Percentiles rank a stretch among this genome's conserved stretches.
These are phyloP conservation scores for Synodontis membranacea DNA, from an alignment of 2,113 vertebrate species.

Conservation along the genomic window DNA sequence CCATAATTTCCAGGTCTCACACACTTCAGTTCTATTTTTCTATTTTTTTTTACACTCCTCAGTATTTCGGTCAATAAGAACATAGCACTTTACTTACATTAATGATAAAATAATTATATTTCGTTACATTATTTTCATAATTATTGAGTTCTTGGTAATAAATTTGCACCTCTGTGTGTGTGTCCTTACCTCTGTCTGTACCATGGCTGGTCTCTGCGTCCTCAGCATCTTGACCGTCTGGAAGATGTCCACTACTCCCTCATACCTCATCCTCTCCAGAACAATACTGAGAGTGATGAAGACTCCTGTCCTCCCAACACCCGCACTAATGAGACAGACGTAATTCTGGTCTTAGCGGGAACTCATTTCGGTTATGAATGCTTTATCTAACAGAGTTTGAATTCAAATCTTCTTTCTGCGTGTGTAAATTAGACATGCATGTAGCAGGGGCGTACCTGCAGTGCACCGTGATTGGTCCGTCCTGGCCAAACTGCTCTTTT, in stretches of 20 bases:
- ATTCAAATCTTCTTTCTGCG: neutral
- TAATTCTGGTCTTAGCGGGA: too few species aligned
- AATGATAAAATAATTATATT: neutral
- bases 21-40: neutral
- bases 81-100: neutral
- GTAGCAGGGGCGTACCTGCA: constrained; percentile 82
- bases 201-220: constrained; percentile 98
- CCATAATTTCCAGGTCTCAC: neutral
- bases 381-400: neutral
- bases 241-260: constrained; percentile 99
- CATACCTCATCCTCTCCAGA: constrained; percentile 98
- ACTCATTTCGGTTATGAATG: too few species aligned
- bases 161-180: neutral
- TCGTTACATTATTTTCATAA: neutral
- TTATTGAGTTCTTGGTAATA: too few species aligned
- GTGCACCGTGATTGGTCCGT: constrained; percentile 98
- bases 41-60: neutral
- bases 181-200: constrained; percentile 93
- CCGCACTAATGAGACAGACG: constrained; percentile 75
- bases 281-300: constrained; percentile 99
- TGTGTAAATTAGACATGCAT: neutral
- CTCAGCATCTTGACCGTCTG: constrained; percentile 99
- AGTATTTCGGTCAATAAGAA: neutral
- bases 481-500: constrained; percentile 98
- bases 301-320: constrained; percentile 96